Conservation (phyloP, 2,888 invertebrate genomes). For the Synanthedon tipuliformis region DNA sequence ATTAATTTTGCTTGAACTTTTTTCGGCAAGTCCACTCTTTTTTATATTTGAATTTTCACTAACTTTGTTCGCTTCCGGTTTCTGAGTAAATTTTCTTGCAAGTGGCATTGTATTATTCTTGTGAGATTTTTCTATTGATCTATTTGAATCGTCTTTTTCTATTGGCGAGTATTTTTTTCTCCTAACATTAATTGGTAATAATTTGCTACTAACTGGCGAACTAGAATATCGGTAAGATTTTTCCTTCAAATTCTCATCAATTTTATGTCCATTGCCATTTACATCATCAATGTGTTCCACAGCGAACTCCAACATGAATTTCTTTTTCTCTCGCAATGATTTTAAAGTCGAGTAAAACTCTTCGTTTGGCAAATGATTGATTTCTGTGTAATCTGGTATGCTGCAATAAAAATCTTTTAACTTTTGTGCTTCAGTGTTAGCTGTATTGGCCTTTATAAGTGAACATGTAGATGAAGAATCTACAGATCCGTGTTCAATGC, state of each 20-base stretch:
- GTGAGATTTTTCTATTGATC: background rate
- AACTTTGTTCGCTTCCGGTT: background rate
- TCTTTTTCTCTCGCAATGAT: constrained; percentile 74
- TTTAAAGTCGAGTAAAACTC: constrained; percentile 81
- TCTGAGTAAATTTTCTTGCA: background rate
- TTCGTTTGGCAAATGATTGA: constrained; percentile 79
- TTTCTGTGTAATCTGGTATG: constrained; percentile 83
- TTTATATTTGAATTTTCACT: background rate
- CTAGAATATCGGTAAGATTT: background rate
- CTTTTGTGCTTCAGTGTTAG: constrained; percentile 65
- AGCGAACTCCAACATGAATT: constrained; percentile 49
- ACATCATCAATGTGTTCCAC: constrained; percentile 41
- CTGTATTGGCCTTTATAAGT: constrained; percentile 15
- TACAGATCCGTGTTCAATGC: constrained; percentile 43
- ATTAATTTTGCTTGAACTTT: constrained; percentile 22
- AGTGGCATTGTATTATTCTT: background rate
- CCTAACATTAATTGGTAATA: constrained; percentile 1
- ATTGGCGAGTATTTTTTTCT: constrained; percentile 21
- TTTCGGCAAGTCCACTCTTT: constrained; percentile 9
- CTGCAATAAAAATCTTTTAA: constrained; percentile 80
- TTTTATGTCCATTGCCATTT: constrained; percentile 19
- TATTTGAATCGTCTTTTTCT: constrained; percentile 9
- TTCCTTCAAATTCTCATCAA: background rate
- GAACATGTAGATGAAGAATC: constrained; percentile 40
- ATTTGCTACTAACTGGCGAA: background rate